These are phyloP conservation scores for Ariopsis seemanni DNA, from an alignment of 2,113 vertebrate genomes.

Conservation along the genomic window DNA sequence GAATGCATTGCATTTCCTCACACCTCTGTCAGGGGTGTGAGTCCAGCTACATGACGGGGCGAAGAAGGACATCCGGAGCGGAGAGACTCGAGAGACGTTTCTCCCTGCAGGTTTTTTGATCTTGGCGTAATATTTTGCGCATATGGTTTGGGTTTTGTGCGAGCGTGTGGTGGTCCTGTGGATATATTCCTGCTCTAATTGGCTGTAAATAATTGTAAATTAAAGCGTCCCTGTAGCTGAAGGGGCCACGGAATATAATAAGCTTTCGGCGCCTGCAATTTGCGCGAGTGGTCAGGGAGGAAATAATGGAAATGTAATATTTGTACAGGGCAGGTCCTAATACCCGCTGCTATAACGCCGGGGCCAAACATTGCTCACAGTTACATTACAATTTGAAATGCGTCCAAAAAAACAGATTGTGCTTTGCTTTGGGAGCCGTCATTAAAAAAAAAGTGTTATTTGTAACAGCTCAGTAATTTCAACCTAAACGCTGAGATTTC, in stretches of 20 bases:
- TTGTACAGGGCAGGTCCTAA: constrained; percentile 52
- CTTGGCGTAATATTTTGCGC: constrained; percentile 37
- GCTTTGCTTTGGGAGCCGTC: constrained; percentile 38
- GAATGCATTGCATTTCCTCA: constrained; percentile 34
- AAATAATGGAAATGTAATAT: constrained; percentile 57
- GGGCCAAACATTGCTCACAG: constrained; percentile 42
- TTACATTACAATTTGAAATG: constrained; percentile 54
- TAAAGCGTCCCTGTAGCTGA: constrained; percentile 52
- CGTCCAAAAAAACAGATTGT: constrained; percentile 48
- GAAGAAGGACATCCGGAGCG: constrained; percentile 20
- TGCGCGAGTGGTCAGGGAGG: constrained; percentile 47
- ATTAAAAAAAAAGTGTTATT: constrained; percentile 33
- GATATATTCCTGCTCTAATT: constrained; percentile 58
- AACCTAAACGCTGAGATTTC: constrained; percentile 25
- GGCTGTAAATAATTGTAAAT: constrained; percentile 60
- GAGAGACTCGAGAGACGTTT: constrained; percentile 18
- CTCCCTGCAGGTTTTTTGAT: constrained; percentile 43
- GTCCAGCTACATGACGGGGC: constrained; percentile 27
- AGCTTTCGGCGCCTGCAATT: constrained; percentile 58
- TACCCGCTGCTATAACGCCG: constrained; percentile 54
- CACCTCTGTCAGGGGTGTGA: constrained; percentile 39
- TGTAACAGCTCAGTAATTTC: constrained; percentile 39
- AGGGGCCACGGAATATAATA: constrained; percentile 44
- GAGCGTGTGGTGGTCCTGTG: constrained; percentile 50
- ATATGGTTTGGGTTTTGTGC: constrained; percentile 56